Evolutionary conservation across 2,797 vertebrate species (phyloP).

Genomic region (Propithecus perrieri): DNA sequence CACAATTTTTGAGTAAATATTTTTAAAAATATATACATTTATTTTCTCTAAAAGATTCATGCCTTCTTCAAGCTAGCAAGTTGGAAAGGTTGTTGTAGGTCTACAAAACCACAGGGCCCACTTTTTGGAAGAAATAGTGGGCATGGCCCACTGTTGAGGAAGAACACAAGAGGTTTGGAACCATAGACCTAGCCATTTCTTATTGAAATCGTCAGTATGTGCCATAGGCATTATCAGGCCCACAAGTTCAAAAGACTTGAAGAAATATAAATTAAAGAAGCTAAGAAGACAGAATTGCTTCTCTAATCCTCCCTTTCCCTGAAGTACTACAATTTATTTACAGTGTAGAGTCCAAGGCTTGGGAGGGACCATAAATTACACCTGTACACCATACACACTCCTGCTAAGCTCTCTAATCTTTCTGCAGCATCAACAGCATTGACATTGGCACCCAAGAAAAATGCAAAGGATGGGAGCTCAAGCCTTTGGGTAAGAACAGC

Average conservation of each 20-base stretch:
- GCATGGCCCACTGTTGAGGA: accelerated
- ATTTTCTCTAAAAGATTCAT: background rate
- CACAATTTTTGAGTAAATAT: background rate
- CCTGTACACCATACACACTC: accelerated
- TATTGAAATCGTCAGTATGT: background rate
- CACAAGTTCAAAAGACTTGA: background rate
- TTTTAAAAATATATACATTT: background rate
- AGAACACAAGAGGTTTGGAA: background rate
- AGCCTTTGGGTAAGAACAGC: accelerated
- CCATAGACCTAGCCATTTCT: background rate
- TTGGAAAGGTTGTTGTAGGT: background rate
- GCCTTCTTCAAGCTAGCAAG: background rate
- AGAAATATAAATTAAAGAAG: background rate
- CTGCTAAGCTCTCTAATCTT: accelerated
- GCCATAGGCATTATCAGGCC: background rate
- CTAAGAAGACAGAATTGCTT: background rate
- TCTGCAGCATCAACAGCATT: background rate
- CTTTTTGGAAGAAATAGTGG: background rate
- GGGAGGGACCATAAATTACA: accelerated
- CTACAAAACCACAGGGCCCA: background rate
- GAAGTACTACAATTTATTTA: background rate
- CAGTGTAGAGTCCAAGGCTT: background rate
- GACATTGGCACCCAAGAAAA: accelerated
- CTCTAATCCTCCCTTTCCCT: background rate
- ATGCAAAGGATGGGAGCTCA: background rate